Percentiles rank a stretch among this genome's conserved stretches.
Conservation (phyloP, 1,140 invertebrate genomes). For the Zaprionus nigranus region DNA sequence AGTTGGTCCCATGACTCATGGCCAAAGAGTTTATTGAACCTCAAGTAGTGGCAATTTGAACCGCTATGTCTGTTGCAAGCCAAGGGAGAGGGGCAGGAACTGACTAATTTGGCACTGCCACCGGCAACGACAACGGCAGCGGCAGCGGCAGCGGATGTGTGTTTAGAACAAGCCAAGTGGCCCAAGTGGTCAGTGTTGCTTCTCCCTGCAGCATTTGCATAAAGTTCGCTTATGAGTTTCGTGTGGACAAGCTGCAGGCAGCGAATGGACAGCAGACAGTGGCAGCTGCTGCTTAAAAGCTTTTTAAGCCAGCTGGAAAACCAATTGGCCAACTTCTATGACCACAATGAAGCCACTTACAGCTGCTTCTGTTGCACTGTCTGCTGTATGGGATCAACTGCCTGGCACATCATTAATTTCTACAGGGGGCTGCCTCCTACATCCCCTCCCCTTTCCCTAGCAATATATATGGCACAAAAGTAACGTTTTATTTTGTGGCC, state of each 20-base stretch:
- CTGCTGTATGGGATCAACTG: not conserved
- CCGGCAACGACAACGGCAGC: not conserved
- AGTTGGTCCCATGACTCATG: constrained; percentile 57
- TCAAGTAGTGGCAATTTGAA: constrained; percentile 29
- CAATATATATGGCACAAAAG: constrained; percentile 37
- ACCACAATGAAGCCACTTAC: not conserved
- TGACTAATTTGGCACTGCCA: constrained; percentile 53
- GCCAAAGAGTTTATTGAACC: constrained; percentile 70
- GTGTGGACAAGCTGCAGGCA: constrained; percentile 47
- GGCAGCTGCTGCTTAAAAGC: constrained; percentile 72
- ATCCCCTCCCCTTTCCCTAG: not conserved
- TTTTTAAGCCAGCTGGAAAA: constrained; percentile 57
- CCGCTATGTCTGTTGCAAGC: constrained; percentile 42
- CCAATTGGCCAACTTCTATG: constrained; percentile 23
- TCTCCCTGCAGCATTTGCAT: constrained; percentile 62
- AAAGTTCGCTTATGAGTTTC: constrained; percentile 77
- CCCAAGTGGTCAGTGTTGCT: not conserved
- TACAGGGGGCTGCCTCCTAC: not conserved
- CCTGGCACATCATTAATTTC: constrained; percentile 8
- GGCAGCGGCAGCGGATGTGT: constrained; percentile 24
- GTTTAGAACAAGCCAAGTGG: constrained; percentile 5
- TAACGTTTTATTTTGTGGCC: constrained; percentile 49
- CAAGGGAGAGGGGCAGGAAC: constrained; percentile 31
- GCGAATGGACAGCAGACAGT: not conserved
- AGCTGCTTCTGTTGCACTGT: not conserved